Evolutionary conservation across 2,113 vertebrate species (phyloP), one percentile per base, ranked within the genome.

Genomic region (Poeciliopsis prolifica): DNA sequence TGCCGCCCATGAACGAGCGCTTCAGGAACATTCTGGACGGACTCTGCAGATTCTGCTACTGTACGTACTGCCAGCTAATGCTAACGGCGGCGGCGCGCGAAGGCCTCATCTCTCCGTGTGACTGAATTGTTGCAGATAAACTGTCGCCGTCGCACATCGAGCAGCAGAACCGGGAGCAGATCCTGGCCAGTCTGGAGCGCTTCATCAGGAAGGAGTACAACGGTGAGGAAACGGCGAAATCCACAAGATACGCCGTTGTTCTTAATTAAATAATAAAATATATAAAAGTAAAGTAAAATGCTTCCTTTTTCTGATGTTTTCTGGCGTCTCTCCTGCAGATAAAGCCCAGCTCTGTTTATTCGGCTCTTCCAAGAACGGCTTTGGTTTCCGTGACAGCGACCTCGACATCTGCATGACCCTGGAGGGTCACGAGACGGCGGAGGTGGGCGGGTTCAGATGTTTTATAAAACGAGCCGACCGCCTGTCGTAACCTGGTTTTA

Each of bases 361-460:
- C 86, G 98, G 98, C n/a, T 99, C 98, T 76, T 99, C 98, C 35
- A 99, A 99, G 90, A 99, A 99, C 67, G 98, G 98, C 35, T 99
- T 99, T 88, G 98, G 98, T 33, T 99, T 99, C 92, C 97, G 96
- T 5, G 97, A 99, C 94, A 99, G 98, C 40, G 98, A 99, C 92
- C 93, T 99, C 4, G 98, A 99, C 93, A 99, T 99, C 92, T 99
- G 98, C 91, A 99, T 99, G 98, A 99, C 98, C 0, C 89, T 99
- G 81, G 97, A 99, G 91, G 98, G 98, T 70, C 97, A 99, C 17
- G 96, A 98, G 90, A 97, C 97, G 24, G 97, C 97, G 68, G 97
- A 99, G 96, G 98, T 99, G 91, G 72, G 91, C 68, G 12, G 17
- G 22, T 28, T 51, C 31, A 40, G 19, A 44, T 28, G 35, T 28